Base-by-base conservation (phyloP, 1,140 invertebrate species). In the Epicauta chinensis region DNA sequence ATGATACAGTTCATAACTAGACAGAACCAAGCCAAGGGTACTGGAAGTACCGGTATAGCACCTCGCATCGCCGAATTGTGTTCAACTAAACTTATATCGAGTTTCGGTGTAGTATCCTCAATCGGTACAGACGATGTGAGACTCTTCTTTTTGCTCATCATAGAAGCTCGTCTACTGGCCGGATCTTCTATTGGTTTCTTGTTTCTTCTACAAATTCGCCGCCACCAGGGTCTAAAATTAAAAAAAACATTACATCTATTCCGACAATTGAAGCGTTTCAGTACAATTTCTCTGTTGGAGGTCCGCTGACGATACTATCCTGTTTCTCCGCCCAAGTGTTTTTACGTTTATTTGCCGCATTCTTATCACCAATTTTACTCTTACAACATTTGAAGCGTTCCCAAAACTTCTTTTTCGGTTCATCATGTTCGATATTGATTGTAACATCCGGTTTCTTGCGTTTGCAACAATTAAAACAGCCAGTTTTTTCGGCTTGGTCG, bases 41-140 rank as follows among this genome's bases (percentile, higher is more conserved):
- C 68, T 6, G 93, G 92, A 58, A 96, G 74, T 58, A 91, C 86
- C 0, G 93, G 93, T 56, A 96, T 93, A 7, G 90, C 91, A 15
- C 83, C 89, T 62, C 86, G 84, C 81, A 93, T 92, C 57, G 87
- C 76, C 0, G 89, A 89, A 45, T 81, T 82, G 65, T 89, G 83
- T 58, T 91, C 88, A 11, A 91, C 81, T 51, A 91, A 72, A 39
- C 82, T 79, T 1, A 79, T 71, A 56, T 89, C 87, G 56, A 91
- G 69, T 67, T 89, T 87, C 69, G 87, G 84, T 72, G 81, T 91
- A 69, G 71, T 87, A 73, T 88, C 86, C 84, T 87, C 64, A 32
- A 70, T 34, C 3, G 58, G 36, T 44, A 78, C 71, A 0, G 79
- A 78, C 7, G 80, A 78, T 2, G 77, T 78, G 6, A 80, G 64